Evolutionary conservation across 2,113 vertebrate genomes (phyloP).

Genomic region (Gavia stellata): DNA sequence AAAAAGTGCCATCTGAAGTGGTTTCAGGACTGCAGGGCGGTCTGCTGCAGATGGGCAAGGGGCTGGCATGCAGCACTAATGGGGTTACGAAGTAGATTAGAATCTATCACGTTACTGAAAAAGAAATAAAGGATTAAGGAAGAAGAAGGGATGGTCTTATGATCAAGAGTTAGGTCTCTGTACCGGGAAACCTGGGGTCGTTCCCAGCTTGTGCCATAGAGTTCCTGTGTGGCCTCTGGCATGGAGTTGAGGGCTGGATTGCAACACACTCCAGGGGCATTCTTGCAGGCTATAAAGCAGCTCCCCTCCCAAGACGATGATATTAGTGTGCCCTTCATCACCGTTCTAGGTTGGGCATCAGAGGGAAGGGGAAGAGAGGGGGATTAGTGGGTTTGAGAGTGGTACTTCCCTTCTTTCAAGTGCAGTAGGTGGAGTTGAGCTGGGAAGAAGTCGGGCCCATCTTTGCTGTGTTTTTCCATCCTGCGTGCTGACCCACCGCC

Average conservation of each 20-base stretch:
- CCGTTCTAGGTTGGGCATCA: neutral
- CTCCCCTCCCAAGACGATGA: neutral
- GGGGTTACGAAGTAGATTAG: neutral
- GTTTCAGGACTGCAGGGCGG: neutral
- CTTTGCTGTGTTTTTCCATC: neutral
- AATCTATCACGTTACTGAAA: neutral
- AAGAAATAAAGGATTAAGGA: neutral
- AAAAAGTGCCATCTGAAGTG: slow-evolving; percentile 62
- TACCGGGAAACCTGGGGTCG: neutral
- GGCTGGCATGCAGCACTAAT: neutral
- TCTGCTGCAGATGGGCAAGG: slow-evolving; percentile 2
- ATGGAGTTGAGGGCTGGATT: neutral
- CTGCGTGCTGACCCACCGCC: neutral
- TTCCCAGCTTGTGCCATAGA: neutral
- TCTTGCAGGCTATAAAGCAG: neutral
- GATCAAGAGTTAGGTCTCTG: neutral
- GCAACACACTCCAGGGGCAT: neutral
- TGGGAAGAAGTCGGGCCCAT: neutral
- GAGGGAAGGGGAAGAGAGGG: neutral
- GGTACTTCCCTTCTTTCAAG: neutral
- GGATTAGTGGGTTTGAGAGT: neutral
- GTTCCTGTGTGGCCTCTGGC: neutral
- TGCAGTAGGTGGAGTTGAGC: neutral
- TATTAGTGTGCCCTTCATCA: neutral
- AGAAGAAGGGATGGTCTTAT: neutral